phyloP scores from a whole-genome alignment of 2,113 vertebrate species.

The Crotalus viridis region DNA sequence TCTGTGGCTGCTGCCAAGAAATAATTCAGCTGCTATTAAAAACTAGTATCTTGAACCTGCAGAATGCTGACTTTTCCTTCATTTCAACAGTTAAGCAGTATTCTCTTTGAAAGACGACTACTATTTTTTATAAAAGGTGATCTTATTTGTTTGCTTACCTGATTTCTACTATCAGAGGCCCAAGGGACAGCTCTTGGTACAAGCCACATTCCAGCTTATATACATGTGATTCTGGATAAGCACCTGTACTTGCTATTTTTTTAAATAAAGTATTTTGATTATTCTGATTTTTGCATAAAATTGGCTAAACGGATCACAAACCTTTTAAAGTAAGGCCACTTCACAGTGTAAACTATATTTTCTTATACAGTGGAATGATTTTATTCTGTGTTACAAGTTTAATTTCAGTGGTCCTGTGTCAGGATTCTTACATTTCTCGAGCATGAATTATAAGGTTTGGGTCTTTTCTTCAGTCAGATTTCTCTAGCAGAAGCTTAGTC shows the following conservation, averaged over 20 bases:
- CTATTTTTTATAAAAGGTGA: slow-evolving; percentile 81
- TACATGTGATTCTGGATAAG: slow-evolving; percentile 71
- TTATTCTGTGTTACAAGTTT: slow-evolving; percentile 70
- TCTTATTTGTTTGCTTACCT: slow-evolving; percentile 74
- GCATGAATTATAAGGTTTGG: slow-evolving; percentile 63
- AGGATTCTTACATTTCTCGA: slow-evolving; percentile 70
- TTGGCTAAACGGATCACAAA: slow-evolving; percentile 73
- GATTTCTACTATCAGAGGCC: slow-evolving; percentile 71
- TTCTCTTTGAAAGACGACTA: slow-evolving; percentile 81
- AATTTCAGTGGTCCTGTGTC: slow-evolving; percentile 59
- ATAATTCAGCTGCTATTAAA: slow-evolving; percentile 85
- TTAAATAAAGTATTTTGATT: slow-evolving; percentile 73
- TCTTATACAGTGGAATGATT: slow-evolving; percentile 68
- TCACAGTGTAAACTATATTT: slow-evolving; percentile 70
- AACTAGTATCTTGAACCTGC: slow-evolving; percentile 80
- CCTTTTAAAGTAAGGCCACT: slow-evolving; percentile 72
- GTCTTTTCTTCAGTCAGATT: slow-evolving; percentile 67
- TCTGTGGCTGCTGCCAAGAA: slow-evolving; percentile 73
- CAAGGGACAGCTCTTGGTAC: slow-evolving; percentile 78
- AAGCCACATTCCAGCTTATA: slow-evolving; percentile 70
- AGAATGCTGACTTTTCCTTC: slow-evolving; percentile 80
- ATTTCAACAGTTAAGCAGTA: slow-evolving; percentile 79
- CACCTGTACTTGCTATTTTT: slow-evolving; percentile 76
- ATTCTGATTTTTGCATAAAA: slow-evolving; percentile 74
- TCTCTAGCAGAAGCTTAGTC: slow-evolving; percentile 58